A percentile compares a stretch with the other conserved stretches of the same genome.
phyloP scores from a whole-genome alignment of 1,140 invertebrate species.

The Pseudomyrmex pallidus region DNA sequence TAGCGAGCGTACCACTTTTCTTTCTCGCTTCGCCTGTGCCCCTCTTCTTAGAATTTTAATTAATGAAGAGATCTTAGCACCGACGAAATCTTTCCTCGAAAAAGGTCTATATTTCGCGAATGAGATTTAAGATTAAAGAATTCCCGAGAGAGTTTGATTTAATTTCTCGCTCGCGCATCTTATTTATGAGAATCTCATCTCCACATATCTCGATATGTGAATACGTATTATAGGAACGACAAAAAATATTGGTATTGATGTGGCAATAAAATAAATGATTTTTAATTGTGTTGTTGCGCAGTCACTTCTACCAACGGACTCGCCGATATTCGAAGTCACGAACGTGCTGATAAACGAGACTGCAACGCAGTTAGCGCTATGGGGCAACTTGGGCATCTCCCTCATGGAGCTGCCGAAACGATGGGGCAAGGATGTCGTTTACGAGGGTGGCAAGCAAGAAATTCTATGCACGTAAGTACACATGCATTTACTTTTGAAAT shows the following conservation, averaged over 20 bases:
- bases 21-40: conserved; percentile 31
- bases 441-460: conserved; percentile 80
- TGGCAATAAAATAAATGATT: background rate
- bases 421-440: conserved; percentile 83
- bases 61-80: conserved; percentile 53
- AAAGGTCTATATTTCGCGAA: conserved; percentile 4
- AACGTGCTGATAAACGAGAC: conserved; percentile 84
- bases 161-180: no score
- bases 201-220: background rate
- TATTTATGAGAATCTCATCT: background rate
- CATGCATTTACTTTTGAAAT: conserved; percentile 18
- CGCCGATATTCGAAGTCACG: conserved; percentile 84
- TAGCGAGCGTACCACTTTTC: conserved; percentile 50
- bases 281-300: conserved; percentile 66
- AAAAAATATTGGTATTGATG: conserved; percentile 27
- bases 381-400: conserved; percentile 82
- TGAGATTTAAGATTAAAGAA: background rate
- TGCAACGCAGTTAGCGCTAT: conserved; percentile 80
- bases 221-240: background rate
- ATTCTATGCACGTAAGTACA: conserved; percentile 82
- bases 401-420: conserved; percentile 83
- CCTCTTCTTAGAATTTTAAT: conserved; percentile 57
- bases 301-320: conserved; percentile 82
- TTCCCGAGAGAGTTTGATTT: no score
- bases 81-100: conserved; percentile 32